Evolutionary conservation across 2,113 vertebrate genomes (phyloP), one percentile per base, ranked within the genome.

Genomic region (Petrocephalus microphthalmus): DNA sequence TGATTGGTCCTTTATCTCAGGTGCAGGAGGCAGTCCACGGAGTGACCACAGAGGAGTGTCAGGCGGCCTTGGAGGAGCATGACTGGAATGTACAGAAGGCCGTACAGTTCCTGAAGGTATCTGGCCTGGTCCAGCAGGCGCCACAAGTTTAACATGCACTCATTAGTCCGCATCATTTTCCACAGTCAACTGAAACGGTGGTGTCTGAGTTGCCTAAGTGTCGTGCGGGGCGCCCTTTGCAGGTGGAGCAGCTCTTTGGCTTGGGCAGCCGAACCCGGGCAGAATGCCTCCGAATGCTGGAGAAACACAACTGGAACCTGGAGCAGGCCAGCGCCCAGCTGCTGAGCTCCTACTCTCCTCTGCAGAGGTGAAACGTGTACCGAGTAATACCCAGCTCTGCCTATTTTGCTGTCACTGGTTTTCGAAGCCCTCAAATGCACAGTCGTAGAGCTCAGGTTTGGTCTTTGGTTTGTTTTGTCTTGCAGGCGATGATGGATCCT

Each of bases 221-320:
- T 67, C 60, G 10, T 67, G 60, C 11, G 49, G 86, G 52, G 7
- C 89, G 88, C 74, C 87, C 53, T 29, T 6, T 92, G 87, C 86
- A 99, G 98, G 97, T 99, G 92, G 98, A 99, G 92, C 98, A 99
- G 94, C 94, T 99, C 90, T 99, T 99, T 82, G 96, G 98, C 84
- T 92, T 99, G 88, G 98, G 98, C 2, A 94, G 99, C 88, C 95
- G 96, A 91, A 96, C 97, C 0, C 94, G 98, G 0, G 87, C 89
- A 0, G 98, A 99, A 92, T 99, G 98, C 88, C 96, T 97, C 91
- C 96, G 96, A 49, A 95, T 99, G 33, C 94, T 99, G 92, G 96
- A 98, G 94, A 95, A 94, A 94, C 97, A 97, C 7, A 94, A 95
- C 93, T 98, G 98, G 98, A 97, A 99, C 94, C 94, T 99, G 94